Percentiles rank a stretch among this genome's conserved stretches.
phyloP scores from a whole-genome alignment of 1,140 invertebrate genomes.

The Drosophila pruinosa region DNA sequence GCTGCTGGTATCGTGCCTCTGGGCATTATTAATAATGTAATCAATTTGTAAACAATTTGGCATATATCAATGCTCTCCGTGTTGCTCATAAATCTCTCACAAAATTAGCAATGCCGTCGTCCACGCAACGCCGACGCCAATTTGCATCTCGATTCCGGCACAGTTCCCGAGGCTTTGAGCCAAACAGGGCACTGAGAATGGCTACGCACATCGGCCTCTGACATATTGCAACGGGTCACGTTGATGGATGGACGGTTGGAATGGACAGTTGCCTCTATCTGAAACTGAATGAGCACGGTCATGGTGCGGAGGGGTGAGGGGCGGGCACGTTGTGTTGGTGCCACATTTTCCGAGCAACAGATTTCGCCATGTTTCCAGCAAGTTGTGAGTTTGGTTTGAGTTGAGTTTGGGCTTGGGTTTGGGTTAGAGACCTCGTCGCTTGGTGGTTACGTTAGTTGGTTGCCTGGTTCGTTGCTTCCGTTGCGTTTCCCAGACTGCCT shows the following conservation, averaged over 20 bases:
- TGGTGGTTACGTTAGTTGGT: constrained; percentile 44
- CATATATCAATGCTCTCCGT: constrained; percentile 77
- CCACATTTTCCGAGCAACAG: constrained; percentile 35
- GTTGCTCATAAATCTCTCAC: constrained; percentile 68
- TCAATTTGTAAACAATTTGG: constrained; percentile 81
- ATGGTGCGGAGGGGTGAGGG: background rate
- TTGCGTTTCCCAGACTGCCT: constrained; percentile 12
- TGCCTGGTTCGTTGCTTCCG: constrained; percentile 26
- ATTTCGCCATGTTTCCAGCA: constrained; percentile 17
- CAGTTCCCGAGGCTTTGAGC: background rate
- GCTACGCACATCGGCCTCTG: constrained; percentile 41
- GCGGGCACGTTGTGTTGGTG: background rate
- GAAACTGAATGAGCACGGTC: background rate
- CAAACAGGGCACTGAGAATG: background rate
- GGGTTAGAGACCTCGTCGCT: constrained; percentile 12
- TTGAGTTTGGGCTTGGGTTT: background rate
- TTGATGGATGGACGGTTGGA: constrained; percentile 71
- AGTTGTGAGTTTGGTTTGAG: background rate
- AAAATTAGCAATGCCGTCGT: constrained; percentile 59
- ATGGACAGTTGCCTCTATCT: constrained; percentile 39
- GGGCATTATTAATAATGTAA: constrained; percentile 79
- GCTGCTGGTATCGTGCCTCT: constrained; percentile 26
- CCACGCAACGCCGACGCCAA: constrained; percentile 36
- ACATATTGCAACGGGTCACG: constrained; percentile 63
- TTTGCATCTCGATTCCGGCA: constrained; percentile 49